phyloP scores from a whole-genome alignment of 2,113 vertebrate species.

The Illadopsis cleaveri region DNA sequence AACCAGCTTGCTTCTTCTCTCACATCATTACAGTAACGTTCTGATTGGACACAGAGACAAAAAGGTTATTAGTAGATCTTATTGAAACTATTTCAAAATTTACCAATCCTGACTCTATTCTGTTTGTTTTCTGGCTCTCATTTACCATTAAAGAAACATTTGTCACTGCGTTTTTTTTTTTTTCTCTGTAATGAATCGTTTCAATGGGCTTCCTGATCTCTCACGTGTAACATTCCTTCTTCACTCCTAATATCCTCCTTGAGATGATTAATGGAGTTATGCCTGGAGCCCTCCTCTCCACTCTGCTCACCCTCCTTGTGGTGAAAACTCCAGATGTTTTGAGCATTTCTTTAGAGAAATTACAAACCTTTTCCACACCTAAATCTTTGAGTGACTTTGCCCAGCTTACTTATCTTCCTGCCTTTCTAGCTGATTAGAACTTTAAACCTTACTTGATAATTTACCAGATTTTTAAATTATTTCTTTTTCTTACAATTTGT shows the following conservation, averaged over 20 bases:
- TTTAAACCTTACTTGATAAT: not conserved
- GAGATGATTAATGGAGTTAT: not conserved
- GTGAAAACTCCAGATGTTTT: not conserved
- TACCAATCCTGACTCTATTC: not conserved
- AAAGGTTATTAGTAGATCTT: not conserved
- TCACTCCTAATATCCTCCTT: not conserved
- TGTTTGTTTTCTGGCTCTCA: not conserved
- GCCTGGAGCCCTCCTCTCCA: not conserved
- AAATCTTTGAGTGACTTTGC: not conserved
- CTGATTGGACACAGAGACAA: not conserved
- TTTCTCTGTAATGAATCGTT: not conserved
- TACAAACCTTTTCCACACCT: not conserved
- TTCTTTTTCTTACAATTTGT: not conserved
- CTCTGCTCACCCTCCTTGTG: not conserved
- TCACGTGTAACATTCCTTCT: not conserved
- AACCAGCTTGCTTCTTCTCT: not conserved
- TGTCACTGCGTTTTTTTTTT: not conserved
- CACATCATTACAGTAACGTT: not conserved
- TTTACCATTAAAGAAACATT: not conserved
- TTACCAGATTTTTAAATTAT: not conserved
- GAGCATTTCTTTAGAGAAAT: not conserved
- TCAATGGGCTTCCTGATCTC: not conserved
- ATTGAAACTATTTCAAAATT: not conserved
- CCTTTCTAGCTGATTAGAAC: not conserved
- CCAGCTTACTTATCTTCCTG: not conserved